Conservation (phyloP, 2,888 invertebrate genomes). For the Lycocerus yunnanus region DNA sequence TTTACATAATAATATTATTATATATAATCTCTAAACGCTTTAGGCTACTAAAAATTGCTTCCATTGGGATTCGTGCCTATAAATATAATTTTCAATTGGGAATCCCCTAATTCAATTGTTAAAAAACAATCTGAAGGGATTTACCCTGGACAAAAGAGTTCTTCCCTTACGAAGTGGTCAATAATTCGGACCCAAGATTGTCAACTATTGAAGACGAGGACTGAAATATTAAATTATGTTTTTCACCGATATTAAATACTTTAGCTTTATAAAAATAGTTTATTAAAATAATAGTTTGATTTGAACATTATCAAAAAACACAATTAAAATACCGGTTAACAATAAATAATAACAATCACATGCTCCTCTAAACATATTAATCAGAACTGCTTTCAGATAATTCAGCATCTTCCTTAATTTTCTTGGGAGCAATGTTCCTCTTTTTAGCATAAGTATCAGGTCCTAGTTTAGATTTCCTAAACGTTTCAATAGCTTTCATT, state of each 20-base stretch:
- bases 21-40: too few relatives aligned
- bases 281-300: neutral
- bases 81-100: too few relatives aligned
- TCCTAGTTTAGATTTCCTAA: constrained; percentile 68
- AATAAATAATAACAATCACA: neutral
- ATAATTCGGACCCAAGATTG: too few relatives aligned
- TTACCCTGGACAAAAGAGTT: too few relatives aligned
- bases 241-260: too few relatives aligned
- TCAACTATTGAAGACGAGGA: too few relatives aligned
- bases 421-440: constrained; percentile 53
- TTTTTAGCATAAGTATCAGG: constrained; percentile 59
- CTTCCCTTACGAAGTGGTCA: too few relatives aligned
- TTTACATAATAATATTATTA: too few relatives aligned
- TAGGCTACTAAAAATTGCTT: neutral
- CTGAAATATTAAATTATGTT: too few relatives aligned
- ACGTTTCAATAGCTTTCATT: constrained; percentile 74
- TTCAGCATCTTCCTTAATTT: constrained; percentile 65
- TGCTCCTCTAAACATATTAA: constrained; percentile 39
- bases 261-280: neutral
- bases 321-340: neutral
- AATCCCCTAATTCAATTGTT: too few relatives aligned
- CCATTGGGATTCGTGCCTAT: too few relatives aligned
- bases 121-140: too few relatives aligned
- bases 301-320: neutral
- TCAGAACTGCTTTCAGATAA: constrained; percentile 70